A percentile compares a stretch with the other conserved stretches of the same genome.
phyloP scores from a whole-genome alignment of 1,140 invertebrate genomes.

The Aphidius gifuensis region DNA sequence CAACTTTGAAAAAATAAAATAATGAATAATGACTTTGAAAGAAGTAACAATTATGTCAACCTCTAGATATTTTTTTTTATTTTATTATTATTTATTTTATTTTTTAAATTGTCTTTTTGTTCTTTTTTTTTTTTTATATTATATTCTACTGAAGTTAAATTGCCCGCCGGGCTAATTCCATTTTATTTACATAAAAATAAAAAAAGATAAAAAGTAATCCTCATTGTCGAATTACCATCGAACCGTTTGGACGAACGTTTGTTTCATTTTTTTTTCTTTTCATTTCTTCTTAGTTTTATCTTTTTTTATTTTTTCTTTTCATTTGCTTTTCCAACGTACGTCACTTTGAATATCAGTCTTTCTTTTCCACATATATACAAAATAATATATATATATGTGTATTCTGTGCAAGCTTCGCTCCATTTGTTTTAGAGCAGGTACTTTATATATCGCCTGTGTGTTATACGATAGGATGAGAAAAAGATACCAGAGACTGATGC shows the following conservation, averaged over 20 bases:
- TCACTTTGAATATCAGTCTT: constrained; percentile 17
- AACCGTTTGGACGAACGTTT: background rate
- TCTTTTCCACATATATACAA: background rate
- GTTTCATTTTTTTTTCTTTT: constrained; percentile 7
- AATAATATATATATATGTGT: constrained; percentile 5
- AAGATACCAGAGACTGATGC: background rate
- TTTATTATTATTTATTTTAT: background rate
- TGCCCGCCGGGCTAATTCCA: background rate
- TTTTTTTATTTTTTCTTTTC: background rate
- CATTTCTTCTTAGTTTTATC: background rate
- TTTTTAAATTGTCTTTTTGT: background rate
- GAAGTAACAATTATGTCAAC: constrained; percentile 12
- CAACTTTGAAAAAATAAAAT: background rate
- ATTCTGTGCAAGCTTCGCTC: constrained; percentile 7
- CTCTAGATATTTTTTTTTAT: constrained; percentile 1
- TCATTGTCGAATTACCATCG: constrained; percentile 10
- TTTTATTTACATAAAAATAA: background rate
- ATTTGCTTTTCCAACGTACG: background rate
- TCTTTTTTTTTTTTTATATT: background rate
- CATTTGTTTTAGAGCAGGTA: constrained; percentile 15
- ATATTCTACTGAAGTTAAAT: constrained; percentile 2
- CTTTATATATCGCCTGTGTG: background rate
- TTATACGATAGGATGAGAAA: background rate
- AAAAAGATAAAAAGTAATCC: background rate
- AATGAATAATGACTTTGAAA: constrained; percentile 12